Conservation (phyloP, 2,113 vertebrate genomes). For the Scatophagus argus region DNA sequence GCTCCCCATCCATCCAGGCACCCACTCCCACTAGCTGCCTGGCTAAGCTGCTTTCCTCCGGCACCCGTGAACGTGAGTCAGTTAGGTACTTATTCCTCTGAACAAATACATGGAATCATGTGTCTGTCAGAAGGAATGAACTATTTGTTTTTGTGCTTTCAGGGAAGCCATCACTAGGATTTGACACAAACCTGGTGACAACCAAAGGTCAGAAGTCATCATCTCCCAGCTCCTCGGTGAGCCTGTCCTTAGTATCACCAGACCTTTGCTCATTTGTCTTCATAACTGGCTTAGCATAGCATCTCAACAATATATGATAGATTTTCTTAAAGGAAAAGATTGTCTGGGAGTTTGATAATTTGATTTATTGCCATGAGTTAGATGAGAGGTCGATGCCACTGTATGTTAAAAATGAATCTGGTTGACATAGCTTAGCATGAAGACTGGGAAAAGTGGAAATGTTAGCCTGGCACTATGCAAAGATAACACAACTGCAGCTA, state of each 20-base stretch:
- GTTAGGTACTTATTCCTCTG: neutral
- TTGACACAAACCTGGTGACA: slow-evolving; percentile 61
- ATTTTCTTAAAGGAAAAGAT: no score
- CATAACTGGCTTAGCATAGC: neutral
- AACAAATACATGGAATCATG: neutral
- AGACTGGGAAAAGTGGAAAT: no score
- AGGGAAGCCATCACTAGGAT: slow-evolving; percentile 79
- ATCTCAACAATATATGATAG: neutral
- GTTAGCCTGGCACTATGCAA: no score
- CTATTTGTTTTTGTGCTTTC: slow-evolving; percentile 37
- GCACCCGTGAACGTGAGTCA: slow-evolving; percentile 79
- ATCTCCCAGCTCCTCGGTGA: slow-evolving; percentile 77
- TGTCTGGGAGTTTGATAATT: no score
- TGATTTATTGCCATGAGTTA: no score
- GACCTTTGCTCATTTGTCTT: neutral
- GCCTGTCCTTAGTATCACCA: slow-evolving; percentile 20
- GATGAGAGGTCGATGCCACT: no score
- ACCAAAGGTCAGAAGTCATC: slow-evolving; percentile 75
- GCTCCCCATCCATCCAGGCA: slow-evolving; percentile 20
- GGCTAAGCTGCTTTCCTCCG: slow-evolving; percentile 87
- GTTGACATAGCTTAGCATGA: no score
- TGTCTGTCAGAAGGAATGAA: neutral
- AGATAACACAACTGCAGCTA: no score
- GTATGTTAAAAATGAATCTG: no score
- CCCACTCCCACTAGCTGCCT: slow-evolving; percentile 82